Evolutionary conservation across 2,797 vertebrate genomes (phyloP).

Genomic region (Anguilla pacifica): DNA sequence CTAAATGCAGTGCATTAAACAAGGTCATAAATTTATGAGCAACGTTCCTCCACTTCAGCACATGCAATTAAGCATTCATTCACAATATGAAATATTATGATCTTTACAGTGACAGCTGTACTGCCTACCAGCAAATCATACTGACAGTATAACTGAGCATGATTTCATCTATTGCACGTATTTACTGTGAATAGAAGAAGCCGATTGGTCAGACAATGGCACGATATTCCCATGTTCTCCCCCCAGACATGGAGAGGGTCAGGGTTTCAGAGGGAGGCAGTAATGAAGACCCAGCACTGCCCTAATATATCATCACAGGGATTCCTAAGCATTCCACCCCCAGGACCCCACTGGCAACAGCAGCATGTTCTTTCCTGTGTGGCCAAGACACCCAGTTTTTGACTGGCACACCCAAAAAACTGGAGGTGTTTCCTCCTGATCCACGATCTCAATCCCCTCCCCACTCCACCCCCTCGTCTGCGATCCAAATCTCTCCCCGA

Average conservation of each 20-base stretch:
- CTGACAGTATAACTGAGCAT: background rate
- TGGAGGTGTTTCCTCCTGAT: background rate
- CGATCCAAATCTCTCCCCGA: too few species aligned
- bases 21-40: background rate
- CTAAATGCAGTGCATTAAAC: background rate
- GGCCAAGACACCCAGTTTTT: too few species aligned
- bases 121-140: background rate
- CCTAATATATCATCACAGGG: background rate
- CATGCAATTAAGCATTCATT: background rate
- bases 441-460: background rate
- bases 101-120: background rate
- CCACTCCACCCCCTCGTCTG: too few species aligned
- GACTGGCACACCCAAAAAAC: background rate
- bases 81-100: background rate
- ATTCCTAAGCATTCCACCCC: background rate
- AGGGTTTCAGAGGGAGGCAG: background rate
- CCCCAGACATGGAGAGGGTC: too few species aligned
- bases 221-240: background rate
- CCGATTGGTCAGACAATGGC: background rate
- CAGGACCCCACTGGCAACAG: background rate
- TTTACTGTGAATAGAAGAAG: background rate
- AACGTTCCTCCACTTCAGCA: background rate
- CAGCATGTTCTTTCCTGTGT: background rate
- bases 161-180: background rate
- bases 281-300: background rate